Evolutionary conservation across 1,140 invertebrate genomes (phyloP), one percentile per base, ranked within the genome.

Genomic region (Liolophura sinensis): DNA sequence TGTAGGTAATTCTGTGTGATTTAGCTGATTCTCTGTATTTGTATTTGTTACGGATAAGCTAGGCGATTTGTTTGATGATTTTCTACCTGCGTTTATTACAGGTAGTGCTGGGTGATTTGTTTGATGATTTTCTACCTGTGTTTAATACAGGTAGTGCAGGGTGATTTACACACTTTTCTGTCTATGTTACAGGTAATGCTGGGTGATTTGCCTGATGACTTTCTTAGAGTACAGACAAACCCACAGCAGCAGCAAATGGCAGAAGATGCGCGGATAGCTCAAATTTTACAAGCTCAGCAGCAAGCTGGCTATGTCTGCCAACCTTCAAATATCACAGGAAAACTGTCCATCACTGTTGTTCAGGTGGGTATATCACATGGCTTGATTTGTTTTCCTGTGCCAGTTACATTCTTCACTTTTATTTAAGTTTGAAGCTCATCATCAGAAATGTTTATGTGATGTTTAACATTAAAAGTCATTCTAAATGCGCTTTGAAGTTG

Each of bases 121-220:
- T 9, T 40, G 31, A 40, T 40, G 9, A 40, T 40, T 40, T 40
- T 40, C 3, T 40, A 40, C 9, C 31, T 40, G 3, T 40, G 31
- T 40, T n/a, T n/a, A n/a, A n/a, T 40, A 40, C 31, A 40, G 31
- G 31, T 40, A 40, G 9, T 40, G 31, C 31, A 40, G 31, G 31
- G 31, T 40, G 3, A 40, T 40, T 40, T 40, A 40, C 31, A n/a
- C n/a, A n/a, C n/a, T n/a, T n/a, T n/a, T 68, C 68, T 52, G 50
- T 65, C 51, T 62, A 52, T 65, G 24, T 55, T 70, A 11, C 62
- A 87, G 85, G 84, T 87, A 11, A 81, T 94, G 73, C 77, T 96
- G 60, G 93, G 93, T 1, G 89, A 92, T 24, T 84, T 96, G 11
- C 92, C 94, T 7, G 83, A 88, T 56, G 91, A 93, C 77, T 96